Base-by-base conservation (phyloP, 1,140 invertebrate species). In the Papilio machaon region DNA sequence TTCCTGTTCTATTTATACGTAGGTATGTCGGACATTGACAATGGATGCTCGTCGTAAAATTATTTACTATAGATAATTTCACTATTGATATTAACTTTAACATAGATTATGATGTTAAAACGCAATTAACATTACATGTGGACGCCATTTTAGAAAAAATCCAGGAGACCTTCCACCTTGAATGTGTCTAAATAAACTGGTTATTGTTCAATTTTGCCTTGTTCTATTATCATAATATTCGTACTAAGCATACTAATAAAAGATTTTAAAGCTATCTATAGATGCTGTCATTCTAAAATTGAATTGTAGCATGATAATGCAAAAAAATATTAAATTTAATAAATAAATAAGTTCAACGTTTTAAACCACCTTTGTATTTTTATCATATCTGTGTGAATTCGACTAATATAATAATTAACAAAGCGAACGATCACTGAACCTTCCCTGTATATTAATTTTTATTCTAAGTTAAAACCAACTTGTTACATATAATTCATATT, bases 11-110 rank as follows among this genome's bases (percentile, higher is more conserved):
- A 70, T 70, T 70, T 38, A 35, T 70, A 70, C n/a, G 23, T 43
- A 43, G 38, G 38, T 35, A 70, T 15, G 23, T 70, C 64, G 64
- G 64, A 70, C 64, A 70, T 70, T 70, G 64, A 70, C 64, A 70
- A 70, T 70, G 64, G 23, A 64, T 30, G 60, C 60, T 0, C 60
- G 60, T 11, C 60, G 5, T 64, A 23, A 64, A 64, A 64, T 30
- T 64, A 64, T 64, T 64, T 64, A 11, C 23, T 64, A 23, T 13
- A 10, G 23, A 30, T 64, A 64, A 19, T 64, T 64, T 30, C 2
- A 64, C 60, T 64, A 9, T 64, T 64, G 19, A 19, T 64, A 64
- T 10, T 64, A 4, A 64, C 9, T 64, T 64, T 23, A 30, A 64
- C 15, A 19, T 7, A 23, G 2, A 9, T 60, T 60, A 19, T 23